Conservation (phyloP, 2,797 vertebrate genomes). For the Chromobotia macracanthus region DNA sequence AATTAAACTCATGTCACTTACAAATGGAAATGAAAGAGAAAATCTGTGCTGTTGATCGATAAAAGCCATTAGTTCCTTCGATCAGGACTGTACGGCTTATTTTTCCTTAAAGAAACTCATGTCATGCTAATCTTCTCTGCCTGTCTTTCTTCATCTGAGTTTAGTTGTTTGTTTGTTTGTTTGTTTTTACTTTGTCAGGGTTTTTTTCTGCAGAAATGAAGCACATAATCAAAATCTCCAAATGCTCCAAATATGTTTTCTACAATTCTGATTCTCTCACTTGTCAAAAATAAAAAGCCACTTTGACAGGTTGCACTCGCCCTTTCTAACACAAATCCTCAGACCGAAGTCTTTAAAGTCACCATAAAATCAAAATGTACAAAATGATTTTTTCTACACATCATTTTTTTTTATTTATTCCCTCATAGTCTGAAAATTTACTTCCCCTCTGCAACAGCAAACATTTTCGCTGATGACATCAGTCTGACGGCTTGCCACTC, state of each 20-base stretch:
- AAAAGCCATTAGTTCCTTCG: slow-evolving; percentile 81
- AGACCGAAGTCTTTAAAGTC: background rate
- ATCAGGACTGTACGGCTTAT: slow-evolving; percentile 80
- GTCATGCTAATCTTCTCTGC: slow-evolving; percentile 61
- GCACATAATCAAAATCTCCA: background rate
- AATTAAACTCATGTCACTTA: slow-evolving; percentile 81
- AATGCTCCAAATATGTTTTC: background rate
- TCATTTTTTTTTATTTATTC: no score
- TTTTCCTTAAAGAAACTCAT: slow-evolving; percentile 71
- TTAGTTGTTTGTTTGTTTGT: slow-evolving; percentile 1
- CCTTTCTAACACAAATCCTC: background rate
- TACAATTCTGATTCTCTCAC: background rate
- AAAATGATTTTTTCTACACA: no score
- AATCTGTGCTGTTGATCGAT: slow-evolving; percentile 80
- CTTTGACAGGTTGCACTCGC: background rate
- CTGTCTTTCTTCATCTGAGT: slow-evolving; percentile 14
- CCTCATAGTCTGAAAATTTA: no score
- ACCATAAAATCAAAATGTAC: background rate
- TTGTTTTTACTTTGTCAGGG: background rate
- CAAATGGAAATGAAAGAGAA: slow-evolving; percentile 72
- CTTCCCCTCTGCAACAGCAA: no score
- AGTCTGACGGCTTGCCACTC: no score
- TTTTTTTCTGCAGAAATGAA: background rate
- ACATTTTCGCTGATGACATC: no score
- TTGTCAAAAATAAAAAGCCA: background rate